Percentiles rank a stretch among this genome's conserved stretches.
Evolutionary conservation across 2,888 invertebrate species (phyloP).

Genomic region (Allolobophora icterica): DNA sequence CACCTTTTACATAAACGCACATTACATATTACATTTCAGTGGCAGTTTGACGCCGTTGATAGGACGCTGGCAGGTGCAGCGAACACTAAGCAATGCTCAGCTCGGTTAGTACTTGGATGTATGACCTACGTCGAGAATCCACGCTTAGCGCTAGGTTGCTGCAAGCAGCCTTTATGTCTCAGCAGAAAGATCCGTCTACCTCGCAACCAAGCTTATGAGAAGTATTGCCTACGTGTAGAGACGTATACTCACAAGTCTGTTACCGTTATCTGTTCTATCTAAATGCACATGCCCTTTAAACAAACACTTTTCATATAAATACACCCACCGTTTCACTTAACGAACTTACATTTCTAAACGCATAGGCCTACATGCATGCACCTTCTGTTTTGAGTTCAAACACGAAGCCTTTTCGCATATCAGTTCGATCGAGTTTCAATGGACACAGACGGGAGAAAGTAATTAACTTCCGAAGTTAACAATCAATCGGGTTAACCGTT

Average conservation of each 20-base stretch:
- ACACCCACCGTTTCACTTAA: background rate
- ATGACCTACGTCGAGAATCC: background rate
- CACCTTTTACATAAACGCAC: background rate
- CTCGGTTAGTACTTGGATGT: background rate
- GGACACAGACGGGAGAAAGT: no score
- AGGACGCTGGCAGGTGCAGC: conserved; percentile 17
- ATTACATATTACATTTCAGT: background rate
- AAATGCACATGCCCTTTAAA: background rate
- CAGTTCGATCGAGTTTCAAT: no score
- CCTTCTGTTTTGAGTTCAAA: no score
- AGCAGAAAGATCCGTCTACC: background rate
- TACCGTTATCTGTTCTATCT: background rate
- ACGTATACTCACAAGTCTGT: background rate
- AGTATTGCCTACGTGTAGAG: no score
- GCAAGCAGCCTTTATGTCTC: background rate
- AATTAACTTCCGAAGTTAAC: no score
- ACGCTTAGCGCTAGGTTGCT: conserved; percentile 8
- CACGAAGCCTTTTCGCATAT: no score
- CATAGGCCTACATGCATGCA: background rate
- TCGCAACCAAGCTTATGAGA: background rate
- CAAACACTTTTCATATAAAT: background rate
- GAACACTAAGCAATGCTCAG: background rate
- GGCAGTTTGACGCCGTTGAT: background rate
- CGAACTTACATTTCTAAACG: background rate
- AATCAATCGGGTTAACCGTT: no score